Evolutionary conservation across 2,113 vertebrate genomes (phyloP), one percentile per base, ranked within the genome.

Genomic region (Petroica traversi): DNA sequence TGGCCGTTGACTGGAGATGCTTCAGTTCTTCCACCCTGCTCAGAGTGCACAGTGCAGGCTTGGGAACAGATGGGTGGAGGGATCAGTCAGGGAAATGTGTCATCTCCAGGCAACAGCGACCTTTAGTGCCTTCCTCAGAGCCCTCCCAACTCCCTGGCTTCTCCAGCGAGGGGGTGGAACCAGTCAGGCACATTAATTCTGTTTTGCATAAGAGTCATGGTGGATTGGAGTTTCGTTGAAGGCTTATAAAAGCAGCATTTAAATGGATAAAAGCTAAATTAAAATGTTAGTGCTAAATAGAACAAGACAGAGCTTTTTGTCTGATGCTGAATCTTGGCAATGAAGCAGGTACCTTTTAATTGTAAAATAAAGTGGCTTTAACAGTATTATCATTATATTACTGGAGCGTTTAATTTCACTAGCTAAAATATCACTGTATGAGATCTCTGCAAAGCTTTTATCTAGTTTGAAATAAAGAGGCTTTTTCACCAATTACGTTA

Each of bases 211-310:
- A 59, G 76, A 95, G 59, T 74, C 82, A 22, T 69, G 76, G 75
- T 74, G 78, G 79, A 61, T 77, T 55, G 61, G 85, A 48, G 55
- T 69, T 92, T 8, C 34, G 85, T 17, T 88, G 72, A 83, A 93
- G 85, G 75, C 93, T 93, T 92, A 95, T 96, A 73, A 95, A 92
- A 89, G 80, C 83, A 94, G 72, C 73, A 67, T 76, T 93, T 96
- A 91, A 86, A 84, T 57, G 79, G 58, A 85, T 89, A 74, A 84
- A 95, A 84, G 89, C 85, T 96, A 83, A 90, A 94, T 96, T 90
- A 88, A 96, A 95, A 85, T 76, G 51, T 85, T 94, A 86, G 57
- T 38, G 51, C 63, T 54, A 96, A 92, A 77, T 48, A 80, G 82
- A 85, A 91, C 51, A 85, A 88, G 90, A 38, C 77, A 79, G 84